Evolutionary conservation across 2,113 vertebrate genomes (phyloP).

Genomic region (Lepus americanus): DNA sequence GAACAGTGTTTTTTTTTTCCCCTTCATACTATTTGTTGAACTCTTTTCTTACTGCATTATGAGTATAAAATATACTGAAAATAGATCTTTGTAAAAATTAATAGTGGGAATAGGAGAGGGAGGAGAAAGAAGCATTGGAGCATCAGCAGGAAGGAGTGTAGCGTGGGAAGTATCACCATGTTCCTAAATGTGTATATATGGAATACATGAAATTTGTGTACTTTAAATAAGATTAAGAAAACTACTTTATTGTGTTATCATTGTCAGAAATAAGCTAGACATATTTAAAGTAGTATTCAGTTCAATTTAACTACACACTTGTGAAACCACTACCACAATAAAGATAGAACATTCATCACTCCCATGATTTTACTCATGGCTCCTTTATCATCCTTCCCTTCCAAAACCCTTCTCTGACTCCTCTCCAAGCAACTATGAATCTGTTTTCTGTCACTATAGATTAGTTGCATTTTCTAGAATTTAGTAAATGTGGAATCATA

Average conservation of each 20-base stretch:
- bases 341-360: too few species aligned
- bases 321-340: not conserved
- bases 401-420: not conserved
- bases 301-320: not conserved
- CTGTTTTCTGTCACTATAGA: not conserved
- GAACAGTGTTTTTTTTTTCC: too few species aligned
- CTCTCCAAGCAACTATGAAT: not conserved
- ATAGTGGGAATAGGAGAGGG: too few species aligned
- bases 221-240: not conserved
- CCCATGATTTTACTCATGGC: not conserved
- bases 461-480: conserved; percentile 46
- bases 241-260: not conserved
- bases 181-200: too few species aligned
- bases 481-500: conserved; percentile 15
- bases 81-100: too few species aligned
- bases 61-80: too few species aligned
- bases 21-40: too few species aligned
- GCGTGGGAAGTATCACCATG: too few species aligned
- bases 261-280: not conserved
- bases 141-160: too few species aligned
- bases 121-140: too few species aligned
- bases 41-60: too few species aligned
- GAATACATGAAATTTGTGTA: too few species aligned
- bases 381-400: not conserved
- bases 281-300: not conserved